Base-by-base conservation (phyloP, 2,113 vertebrate species). In the Mesocricetus auratus region DNA sequence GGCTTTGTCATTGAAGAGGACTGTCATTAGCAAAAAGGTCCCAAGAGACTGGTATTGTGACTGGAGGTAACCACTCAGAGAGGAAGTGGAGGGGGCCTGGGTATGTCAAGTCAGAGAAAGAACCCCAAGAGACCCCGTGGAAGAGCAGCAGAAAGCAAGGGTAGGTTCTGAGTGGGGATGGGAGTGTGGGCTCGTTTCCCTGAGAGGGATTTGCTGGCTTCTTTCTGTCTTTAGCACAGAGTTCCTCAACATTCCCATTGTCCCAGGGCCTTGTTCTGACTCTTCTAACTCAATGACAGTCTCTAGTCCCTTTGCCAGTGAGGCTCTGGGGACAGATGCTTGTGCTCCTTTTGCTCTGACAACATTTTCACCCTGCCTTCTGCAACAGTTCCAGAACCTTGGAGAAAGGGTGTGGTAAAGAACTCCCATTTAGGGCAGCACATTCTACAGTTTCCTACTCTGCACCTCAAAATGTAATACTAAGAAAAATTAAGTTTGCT, bases 181-280 rank as follows among this genome's bases (percentile, higher is more conserved):
- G 64, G 31, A n/a, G 1, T 0, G 0, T 6, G 81, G 3, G 17
- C 53, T 31, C 42, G 56, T 24, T 19, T 8, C 16, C 53, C 33
- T 15, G 1, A 15, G 7, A 73, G 75, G 53, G n/a, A 22, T 50
- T 53, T 16, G 10, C 47, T 79, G 77, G 31, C 47, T 31, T 42
- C 9, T 31, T 56, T 78, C 7, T n/a, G 7, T 79, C 47, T 53
- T 33, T 36, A 47, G 36, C 53, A 53, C 64, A 19, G 5, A 92
- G 42, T 77, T 21, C 31, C 39, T 81, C 7, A 45, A 1, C 15
- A 77, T 66, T 66, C 68, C 85, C 58, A 12, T 42, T n/a, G 12
- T 73, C 5, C 10, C 31, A 64, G 19, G 31, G 19, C 7, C 21
- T 45, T 31, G 31, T 85, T 36, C 22, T 1, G 13, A 53, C 36